These are phyloP conservation scores for Aphelenchoides bicaudatus DNA, from an alignment of 2,888 invertebrate genomes.

Conservation along the genomic window DNA sequence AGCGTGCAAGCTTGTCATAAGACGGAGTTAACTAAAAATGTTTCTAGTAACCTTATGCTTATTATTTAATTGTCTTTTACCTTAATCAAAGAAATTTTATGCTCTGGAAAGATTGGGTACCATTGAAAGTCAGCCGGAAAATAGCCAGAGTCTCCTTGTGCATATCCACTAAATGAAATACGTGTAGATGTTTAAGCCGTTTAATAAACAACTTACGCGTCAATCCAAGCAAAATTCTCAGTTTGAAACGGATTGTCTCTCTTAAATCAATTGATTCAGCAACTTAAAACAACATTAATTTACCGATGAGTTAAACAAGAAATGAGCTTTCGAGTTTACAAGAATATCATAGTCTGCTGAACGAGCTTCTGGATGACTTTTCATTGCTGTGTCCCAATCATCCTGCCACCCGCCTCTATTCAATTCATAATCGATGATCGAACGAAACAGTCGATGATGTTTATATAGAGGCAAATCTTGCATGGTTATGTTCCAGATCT, in stretches of 20 bases:
- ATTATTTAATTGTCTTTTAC: conserved; percentile 21
- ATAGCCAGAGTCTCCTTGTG: conserved; percentile 43
- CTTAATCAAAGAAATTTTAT: conserved; percentile 38
- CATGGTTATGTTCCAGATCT: conserved; percentile 26
- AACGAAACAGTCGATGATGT: conserved; percentile 41
- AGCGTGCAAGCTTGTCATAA: conserved; percentile 30
- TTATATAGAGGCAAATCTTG: conserved; percentile 34
- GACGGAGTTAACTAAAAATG: conserved; percentile 33
- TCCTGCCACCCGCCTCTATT: conserved; percentile 32
- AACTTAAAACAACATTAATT: neutral
- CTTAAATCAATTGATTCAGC: conserved; percentile 24
- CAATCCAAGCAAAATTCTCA: conserved; percentile 60
- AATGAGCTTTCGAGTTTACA: conserved; percentile 61
- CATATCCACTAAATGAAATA: conserved; percentile 48
- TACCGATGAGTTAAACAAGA: conserved; percentile 55
- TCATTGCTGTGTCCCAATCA: conserved; percentile 50
- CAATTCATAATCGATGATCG: conserved; percentile 47
- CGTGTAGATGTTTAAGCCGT: neutral
- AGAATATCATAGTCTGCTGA: conserved; percentile 61
- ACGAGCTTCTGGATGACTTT: conserved; percentile 60
- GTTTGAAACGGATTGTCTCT: conserved; percentile 55
- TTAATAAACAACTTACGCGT: conserved; percentile 41
- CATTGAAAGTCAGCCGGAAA: conserved; percentile 34
- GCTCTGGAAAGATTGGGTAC: conserved; percentile 30
- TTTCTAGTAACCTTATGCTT: neutral